Conservation (phyloP, 2,113 vertebrate genomes). For the Hyperopisus bebe region DNA sequence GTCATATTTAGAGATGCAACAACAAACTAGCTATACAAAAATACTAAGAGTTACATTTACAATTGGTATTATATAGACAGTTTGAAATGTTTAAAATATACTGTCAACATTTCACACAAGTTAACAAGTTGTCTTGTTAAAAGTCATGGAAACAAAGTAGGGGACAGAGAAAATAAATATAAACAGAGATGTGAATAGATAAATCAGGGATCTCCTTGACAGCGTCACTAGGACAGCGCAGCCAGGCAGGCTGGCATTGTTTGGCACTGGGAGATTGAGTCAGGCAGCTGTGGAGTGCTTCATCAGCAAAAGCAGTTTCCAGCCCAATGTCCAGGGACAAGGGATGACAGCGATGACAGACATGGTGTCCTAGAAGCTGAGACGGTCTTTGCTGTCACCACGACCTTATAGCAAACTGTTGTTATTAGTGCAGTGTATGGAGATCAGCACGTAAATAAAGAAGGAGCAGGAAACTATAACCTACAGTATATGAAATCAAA, state of each 20-base stretch:
- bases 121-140: not conserved
- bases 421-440: not conserved
- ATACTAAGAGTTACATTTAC: not conserved
- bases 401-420: not conserved
- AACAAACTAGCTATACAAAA: not conserved
- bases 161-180: not conserved
- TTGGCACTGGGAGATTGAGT: not conserved
- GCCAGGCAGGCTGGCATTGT: not conserved
- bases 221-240: not conserved
- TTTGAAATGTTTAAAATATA: not conserved
- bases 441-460: not conserved
- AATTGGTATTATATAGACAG: not conserved
- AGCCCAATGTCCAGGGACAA: not conserved
- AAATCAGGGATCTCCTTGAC: not conserved
- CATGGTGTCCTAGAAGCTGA: not conserved
- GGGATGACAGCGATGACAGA: not conserved
- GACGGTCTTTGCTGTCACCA: not conserved
- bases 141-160: not conserved
- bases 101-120: not conserved
- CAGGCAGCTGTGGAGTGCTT: conserved; percentile 10
- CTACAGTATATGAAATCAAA: not conserved
- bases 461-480: not conserved
- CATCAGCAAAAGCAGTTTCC: not conserved
- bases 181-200: not conserved
- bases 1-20: not conserved